Percentiles rank a stretch among this genome's conserved stretches.
These are phyloP conservation scores for Craterocephalus amniculus DNA, from an alignment of 2,797 vertebrate genomes.

Conservation along the genomic window DNA sequence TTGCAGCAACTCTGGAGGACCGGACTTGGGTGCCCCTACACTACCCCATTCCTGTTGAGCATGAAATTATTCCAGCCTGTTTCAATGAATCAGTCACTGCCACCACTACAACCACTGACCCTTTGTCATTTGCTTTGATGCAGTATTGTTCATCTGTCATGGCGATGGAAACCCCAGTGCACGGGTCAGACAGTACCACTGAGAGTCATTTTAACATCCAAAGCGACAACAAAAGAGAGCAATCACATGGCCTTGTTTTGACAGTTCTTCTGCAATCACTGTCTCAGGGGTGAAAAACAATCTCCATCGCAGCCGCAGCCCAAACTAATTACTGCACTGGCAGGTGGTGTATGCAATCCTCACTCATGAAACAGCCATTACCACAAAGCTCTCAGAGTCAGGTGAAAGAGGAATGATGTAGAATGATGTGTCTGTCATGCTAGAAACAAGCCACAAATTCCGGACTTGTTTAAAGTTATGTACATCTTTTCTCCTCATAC, in stretches of 20 bases:
- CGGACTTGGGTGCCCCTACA: too few species aligned
- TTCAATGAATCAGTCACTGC: slow-evolving; percentile 36
- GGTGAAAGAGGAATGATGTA: slow-evolving; percentile 62
- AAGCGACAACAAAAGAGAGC: slow-evolving; percentile 58
- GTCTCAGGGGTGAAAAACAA: slow-evolving; percentile 75
- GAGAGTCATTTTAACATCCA: slow-evolving; percentile 57
- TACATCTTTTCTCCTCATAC: slow-evolving; percentile 25
- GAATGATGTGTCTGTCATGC: slow-evolving; percentile 44
- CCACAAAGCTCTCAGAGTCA: slow-evolving; percentile 50
- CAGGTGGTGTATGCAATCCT: slow-evolving; percentile 60
- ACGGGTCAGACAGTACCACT: slow-evolving; percentile 50
- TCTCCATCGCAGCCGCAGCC: slow-evolving; percentile 64
- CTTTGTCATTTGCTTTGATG: slow-evolving; percentile 43
- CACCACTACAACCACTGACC: slow-evolving; percentile 29
- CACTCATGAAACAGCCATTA: slow-evolving; percentile 62
- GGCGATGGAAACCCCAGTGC: slow-evolving; percentile 34
- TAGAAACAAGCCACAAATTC: slow-evolving; percentile 45
- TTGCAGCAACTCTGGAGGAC: too few species aligned
- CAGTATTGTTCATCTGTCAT: slow-evolving; percentile 63
- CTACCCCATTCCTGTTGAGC: slow-evolving; percentile 12
- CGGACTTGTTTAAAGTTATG: slow-evolving; percentile 33
- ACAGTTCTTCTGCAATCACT: slow-evolving; percentile 68
- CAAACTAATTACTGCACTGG: slow-evolving; percentile 76
- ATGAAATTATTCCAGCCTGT: slow-evolving; percentile 28
- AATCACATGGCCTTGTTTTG: slow-evolving; percentile 66